A percentile compares a stretch with the other conserved stretches of the same genome.
Conservation (phyloP, 2,113 vertebrate genomes). For the Rutilus rutilus region DNA sequence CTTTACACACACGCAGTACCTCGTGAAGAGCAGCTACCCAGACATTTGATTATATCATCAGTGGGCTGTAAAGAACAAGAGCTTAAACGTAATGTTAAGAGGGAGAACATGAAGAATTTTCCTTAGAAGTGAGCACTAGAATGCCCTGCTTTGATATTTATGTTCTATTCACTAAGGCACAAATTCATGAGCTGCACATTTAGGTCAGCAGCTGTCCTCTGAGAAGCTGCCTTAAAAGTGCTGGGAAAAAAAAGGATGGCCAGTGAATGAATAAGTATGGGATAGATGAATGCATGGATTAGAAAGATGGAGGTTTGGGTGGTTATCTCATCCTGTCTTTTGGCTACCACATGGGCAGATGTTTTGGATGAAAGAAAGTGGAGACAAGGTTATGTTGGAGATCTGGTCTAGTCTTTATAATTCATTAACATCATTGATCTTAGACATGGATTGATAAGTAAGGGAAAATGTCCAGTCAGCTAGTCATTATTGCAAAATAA, state of each 20-base stretch:
- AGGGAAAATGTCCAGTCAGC: neutral
- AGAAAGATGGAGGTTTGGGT: neutral
- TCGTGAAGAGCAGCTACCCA: neutral
- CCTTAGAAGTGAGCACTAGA: neutral
- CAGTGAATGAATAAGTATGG: neutral
- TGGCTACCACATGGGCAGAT: neutral
- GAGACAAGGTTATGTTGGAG: neutral
- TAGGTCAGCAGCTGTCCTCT: slow-evolving; percentile 8
- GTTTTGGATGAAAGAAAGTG: neutral
- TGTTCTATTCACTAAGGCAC: neutral
- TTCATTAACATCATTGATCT: neutral
- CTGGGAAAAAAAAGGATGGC: neutral
- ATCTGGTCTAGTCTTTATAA: neutral
- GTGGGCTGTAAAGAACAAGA: neutral
- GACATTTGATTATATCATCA: neutral
- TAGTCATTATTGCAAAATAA: slow-evolving; percentile 1
- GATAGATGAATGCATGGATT: neutral
- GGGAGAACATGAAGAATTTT: neutral
- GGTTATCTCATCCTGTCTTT: neutral
- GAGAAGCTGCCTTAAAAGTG: neutral
- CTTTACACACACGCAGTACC: neutral
- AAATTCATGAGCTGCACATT: neutral
- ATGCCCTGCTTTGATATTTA: neutral
- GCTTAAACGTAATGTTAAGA: neutral
- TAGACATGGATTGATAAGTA: neutral